Percentiles rank a stretch among this genome's conserved stretches.
Conservation (phyloP, 2,888 invertebrate genomes). For the Zygothrica quintamaculata region DNA sequence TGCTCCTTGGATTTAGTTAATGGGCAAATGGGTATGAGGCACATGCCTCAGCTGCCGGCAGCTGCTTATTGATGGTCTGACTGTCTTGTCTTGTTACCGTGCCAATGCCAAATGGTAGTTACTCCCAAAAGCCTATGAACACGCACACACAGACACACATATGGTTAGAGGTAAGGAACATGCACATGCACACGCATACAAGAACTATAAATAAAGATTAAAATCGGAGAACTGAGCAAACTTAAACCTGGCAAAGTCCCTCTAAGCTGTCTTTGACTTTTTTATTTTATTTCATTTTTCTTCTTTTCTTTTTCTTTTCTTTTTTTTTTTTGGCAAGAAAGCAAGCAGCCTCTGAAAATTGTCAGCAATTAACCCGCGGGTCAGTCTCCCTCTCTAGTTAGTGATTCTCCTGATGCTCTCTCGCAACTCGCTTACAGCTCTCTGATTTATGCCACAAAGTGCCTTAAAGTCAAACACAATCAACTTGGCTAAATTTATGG, state of each 20-base stretch:
- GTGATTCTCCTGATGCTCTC: too few relatives aligned
- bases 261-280: constrained; percentile 40
- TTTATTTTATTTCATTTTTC: neutral
- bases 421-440: constrained; percentile 40
- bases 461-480: constrained; percentile 74
- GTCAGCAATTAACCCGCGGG: constrained; percentile 77
- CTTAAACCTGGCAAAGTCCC: constrained; percentile 41
- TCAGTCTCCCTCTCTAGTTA: constrained; percentile 43
- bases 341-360: constrained; percentile 56
- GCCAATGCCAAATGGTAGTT: constrained; percentile 53
- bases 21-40: constrained; percentile 47
- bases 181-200: constrained; percentile 25
- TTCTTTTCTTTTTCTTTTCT: neutral
- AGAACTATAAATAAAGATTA: constrained; percentile 77
- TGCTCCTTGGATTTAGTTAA: constrained; percentile 58
- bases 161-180: constrained; percentile 25
- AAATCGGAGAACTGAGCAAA: constrained; percentile 62
- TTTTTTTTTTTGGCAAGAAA: constrained; percentile 18
- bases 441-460: constrained; percentile 71
- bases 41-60: constrained; percentile 44
- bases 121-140: constrained; percentile 51
- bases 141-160: constrained; percentile 42
- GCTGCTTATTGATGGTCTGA: constrained; percentile 70
- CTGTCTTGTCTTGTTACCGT: constrained; percentile 70
- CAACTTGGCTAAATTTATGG: constrained; percentile 61